Percentiles rank a stretch among this genome's conserved stretches.
These are phyloP conservation scores for Cerceris ruficornis DNA, from an alignment of 2,888 invertebrate species.

Conservation along the genomic window DNA sequence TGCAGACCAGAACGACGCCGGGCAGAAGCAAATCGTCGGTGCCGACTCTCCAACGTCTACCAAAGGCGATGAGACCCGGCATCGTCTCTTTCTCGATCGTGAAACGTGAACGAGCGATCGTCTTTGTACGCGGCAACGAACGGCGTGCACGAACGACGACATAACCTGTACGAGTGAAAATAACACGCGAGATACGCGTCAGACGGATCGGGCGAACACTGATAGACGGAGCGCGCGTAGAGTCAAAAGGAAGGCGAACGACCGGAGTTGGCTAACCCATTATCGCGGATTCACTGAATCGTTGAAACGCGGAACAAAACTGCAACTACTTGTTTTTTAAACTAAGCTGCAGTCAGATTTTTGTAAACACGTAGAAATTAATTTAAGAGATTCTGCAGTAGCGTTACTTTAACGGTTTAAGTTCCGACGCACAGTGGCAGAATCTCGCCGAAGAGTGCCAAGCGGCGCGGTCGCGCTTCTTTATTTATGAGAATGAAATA, in stretches of 20 bases:
- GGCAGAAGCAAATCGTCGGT: slow-evolving; percentile 93
- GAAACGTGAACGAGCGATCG: slow-evolving; percentile 18
- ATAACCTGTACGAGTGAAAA: slow-evolving; percentile 48
- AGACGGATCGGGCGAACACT: neutral
- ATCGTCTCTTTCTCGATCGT: slow-evolving; percentile 80
- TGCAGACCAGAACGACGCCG: slow-evolving; percentile 87
- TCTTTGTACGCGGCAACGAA: slow-evolving; percentile 10
- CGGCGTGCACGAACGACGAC: slow-evolving; percentile 30
- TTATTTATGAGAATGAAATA: no score
- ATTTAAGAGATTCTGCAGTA: no score
- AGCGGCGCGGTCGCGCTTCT: no score
- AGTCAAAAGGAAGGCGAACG: slow-evolving; percentile 30
- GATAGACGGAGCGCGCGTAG: neutral
- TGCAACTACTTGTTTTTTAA: neutral
- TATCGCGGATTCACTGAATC: slow-evolving; percentile 45
- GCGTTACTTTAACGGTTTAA: no score
- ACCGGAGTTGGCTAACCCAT: slow-evolving; percentile 32
- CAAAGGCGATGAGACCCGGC: slow-evolving; percentile 92
- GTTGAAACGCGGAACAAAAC: slow-evolving; percentile 37
- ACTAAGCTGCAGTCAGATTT: no score
- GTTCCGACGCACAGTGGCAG: no score
- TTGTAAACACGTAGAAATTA: neutral
- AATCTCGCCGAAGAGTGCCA: no score
- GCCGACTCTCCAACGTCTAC: slow-evolving; percentile 92
- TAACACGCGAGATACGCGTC: neutral